Evolutionary conservation across 2,888 invertebrate genomes (phyloP).

Genomic region (Athalia rosae): DNA sequence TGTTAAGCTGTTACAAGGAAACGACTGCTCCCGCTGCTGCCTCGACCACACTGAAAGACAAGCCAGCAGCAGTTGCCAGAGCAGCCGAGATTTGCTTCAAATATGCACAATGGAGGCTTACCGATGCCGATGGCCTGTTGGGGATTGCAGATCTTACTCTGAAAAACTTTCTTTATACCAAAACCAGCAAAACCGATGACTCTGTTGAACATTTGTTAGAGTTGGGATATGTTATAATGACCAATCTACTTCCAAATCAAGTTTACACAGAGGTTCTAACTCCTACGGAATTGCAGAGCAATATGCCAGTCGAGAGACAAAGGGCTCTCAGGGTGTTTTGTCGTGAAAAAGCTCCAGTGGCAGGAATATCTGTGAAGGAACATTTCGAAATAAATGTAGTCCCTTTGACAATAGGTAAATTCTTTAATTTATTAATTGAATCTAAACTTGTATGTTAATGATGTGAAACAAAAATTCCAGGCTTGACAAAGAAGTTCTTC

Average conservation of each 20-base stretch:
- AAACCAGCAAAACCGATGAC: constrained; percentile 96
- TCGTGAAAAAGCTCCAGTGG: constrained; percentile 96
- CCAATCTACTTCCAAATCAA: constrained; percentile 95
- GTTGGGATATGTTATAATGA: constrained; percentile 95
- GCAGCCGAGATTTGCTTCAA: constrained; percentile 98
- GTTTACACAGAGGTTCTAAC: constrained; percentile 92
- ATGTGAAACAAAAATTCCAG: constrained; percentile 67
- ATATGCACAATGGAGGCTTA: constrained; percentile 97
- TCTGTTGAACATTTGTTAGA: constrained; percentile 98
- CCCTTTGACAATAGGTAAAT: constrained; percentile 89
- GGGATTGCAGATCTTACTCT: constrained; percentile 97
- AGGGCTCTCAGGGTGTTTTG: constrained; percentile 96
- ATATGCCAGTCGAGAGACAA: constrained; percentile 91
- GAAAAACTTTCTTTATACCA: constrained; percentile 97
- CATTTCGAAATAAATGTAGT: constrained; percentile 99
- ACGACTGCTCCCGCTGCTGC: constrained; percentile 77
- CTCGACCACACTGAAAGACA: constrained; percentile 80
- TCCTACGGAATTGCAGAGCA: constrained; percentile 86
- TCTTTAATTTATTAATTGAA: constrained; percentile 19
- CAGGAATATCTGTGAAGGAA: constrained; percentile 99
- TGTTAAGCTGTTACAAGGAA: constrained; percentile 94
- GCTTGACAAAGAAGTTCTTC: constrained; percentile 96
- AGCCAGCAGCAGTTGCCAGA: constrained; percentile 86
- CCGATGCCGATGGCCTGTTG: constrained; percentile 97
- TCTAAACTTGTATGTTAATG: background rate